Percentiles rank a stretch among this genome's conserved stretches.
These are phyloP conservation scores for Drosophila pachea DNA, from an alignment of 1,140 invertebrate species.

Conservation along the genomic window DNA sequence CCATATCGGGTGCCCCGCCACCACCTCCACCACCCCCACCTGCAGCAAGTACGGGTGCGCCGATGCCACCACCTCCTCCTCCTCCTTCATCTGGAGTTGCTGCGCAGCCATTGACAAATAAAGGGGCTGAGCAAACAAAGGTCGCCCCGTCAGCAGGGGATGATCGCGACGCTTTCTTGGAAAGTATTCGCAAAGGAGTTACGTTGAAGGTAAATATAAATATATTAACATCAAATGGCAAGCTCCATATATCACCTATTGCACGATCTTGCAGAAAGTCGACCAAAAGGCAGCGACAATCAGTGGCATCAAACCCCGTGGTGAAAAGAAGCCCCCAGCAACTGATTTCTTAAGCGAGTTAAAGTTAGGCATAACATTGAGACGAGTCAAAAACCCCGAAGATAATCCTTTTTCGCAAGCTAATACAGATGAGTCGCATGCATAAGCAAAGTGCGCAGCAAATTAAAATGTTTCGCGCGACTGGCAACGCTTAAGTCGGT, in stretches of 20 bases:
- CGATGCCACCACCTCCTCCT: slow-evolving; percentile 45
- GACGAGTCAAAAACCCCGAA: slow-evolving; percentile 58
- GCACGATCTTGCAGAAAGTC: slow-evolving; percentile 54
- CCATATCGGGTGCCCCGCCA: slow-evolving; percentile 26
- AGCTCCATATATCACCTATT: too few species aligned
- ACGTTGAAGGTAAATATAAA: slow-evolving; percentile 52
- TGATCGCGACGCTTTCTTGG: slow-evolving; percentile 61
- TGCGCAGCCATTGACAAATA: slow-evolving; percentile 25
- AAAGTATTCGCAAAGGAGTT: slow-evolving; percentile 66
- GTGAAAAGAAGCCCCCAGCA: slow-evolving; percentile 56
- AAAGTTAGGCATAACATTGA: slow-evolving; percentile 63
- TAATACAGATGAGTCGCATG: slow-evolving; percentile 57
- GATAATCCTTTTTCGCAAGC: slow-evolving; percentile 59
- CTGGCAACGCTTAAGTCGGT: slow-evolving; percentile 18
- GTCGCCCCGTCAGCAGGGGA: slow-evolving; percentile 35
- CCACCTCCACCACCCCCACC: slow-evolving; percentile 48
- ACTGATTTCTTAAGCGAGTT: slow-evolving; percentile 68
- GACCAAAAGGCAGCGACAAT: slow-evolving; percentile 69
- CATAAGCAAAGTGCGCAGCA: slow-evolving; percentile 25
- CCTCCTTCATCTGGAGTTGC: slow-evolving; percentile 31
- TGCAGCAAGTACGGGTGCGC: slow-evolving; percentile 1
- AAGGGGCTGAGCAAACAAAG: slow-evolving; percentile 36
- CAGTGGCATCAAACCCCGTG: slow-evolving; percentile 61
- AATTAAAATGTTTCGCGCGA: background rate
- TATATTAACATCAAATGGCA: background rate